Percentiles rank a stretch among this genome's conserved stretches.
phyloP scores from a whole-genome alignment of 2,888 invertebrate species.

The Eudasyphora cyanicolor region DNA sequence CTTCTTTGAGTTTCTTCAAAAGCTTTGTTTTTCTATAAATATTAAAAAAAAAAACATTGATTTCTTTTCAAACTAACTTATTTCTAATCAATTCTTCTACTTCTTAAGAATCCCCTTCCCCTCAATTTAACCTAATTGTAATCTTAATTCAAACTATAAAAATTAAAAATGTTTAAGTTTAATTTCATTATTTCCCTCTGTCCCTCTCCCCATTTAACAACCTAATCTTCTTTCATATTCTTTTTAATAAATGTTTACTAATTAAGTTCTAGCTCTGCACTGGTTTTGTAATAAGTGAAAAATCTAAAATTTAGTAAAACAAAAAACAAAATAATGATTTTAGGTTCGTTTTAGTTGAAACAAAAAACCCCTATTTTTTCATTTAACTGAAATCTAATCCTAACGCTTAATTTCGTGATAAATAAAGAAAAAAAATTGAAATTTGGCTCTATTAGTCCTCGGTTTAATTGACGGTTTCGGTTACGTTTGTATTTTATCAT shows the following conservation, averaged over 20 bases:
- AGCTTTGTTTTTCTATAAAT: conserved; percentile 13
- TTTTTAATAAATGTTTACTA: conserved; percentile 63
- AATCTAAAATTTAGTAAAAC: conserved; percentile 22
- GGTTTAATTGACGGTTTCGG: conserved; percentile 8
- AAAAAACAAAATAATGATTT: conserved; percentile 37
- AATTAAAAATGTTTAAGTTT: too few relatives aligned
- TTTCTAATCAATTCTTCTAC: conserved; percentile 38
- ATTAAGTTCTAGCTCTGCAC: conserved; percentile 78
- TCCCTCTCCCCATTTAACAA: too few relatives aligned
- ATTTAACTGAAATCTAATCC: background rate
- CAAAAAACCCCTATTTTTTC: conserved; percentile 4
- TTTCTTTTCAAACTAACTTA: conserved; percentile 37
- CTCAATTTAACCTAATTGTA: background rate
- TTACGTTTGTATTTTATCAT: conserved; percentile 25
- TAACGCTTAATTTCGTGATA: conserved; percentile 6
- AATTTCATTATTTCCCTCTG: too few relatives aligned
- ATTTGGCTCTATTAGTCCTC: background rate
- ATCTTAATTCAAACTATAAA: background rate
- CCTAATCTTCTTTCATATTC: conserved; percentile 38
- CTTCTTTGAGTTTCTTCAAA: conserved; percentile 9
- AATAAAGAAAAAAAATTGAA: background rate
- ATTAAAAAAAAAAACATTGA: conserved; percentile 32
- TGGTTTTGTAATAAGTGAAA: conserved; percentile 75
- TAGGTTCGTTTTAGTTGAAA: conserved; percentile 56
- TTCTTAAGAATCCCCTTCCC: conserved; percentile 22